These are phyloP conservation scores for Epinephelus malabaricus DNA, from an alignment of 2,797 vertebrate species.

Conservation along the genomic window DNA sequence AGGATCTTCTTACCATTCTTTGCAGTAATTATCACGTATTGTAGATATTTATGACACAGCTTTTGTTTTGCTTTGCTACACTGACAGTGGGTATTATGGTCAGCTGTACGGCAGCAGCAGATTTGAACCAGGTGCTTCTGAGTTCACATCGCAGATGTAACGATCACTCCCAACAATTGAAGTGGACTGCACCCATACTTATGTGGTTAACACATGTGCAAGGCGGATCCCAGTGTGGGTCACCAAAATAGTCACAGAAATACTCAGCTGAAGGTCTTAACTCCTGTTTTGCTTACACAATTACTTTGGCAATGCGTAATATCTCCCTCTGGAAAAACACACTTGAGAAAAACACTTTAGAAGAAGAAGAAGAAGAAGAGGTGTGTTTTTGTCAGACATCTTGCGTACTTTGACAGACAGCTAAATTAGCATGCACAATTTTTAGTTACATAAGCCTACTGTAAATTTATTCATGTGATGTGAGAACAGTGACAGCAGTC, in stretches of 20 bases:
- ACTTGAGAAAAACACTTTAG: background rate
- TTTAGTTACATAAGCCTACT: background rate
- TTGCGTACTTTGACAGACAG: background rate
- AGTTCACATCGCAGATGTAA: constrained; percentile 34
- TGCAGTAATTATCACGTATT: constrained; percentile 38
- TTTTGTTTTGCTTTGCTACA: constrained; percentile 53
- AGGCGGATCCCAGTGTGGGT: constrained; percentile 54
- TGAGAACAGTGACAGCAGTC: constrained; percentile 15
- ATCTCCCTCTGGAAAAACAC: constrained; percentile 28
- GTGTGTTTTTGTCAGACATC: background rate
- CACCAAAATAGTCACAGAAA: constrained; percentile 64
- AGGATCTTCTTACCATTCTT: background rate
- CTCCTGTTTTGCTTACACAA: constrained; percentile 32
- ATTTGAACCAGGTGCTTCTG: constrained; percentile 49
- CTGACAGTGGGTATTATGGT: constrained; percentile 62
- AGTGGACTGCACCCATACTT: constrained; percentile 51
- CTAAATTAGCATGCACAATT: background rate
- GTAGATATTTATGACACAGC: constrained; percentile 34
- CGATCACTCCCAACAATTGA: constrained; percentile 31
- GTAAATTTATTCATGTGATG: constrained; percentile 25
- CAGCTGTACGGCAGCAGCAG: constrained; percentile 28
- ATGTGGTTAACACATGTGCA: constrained; percentile 53
- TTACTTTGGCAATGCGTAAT: background rate
- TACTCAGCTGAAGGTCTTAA: constrained; percentile 27
- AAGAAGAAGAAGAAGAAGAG: background rate